Percentiles rank a stretch among this genome's conserved stretches.
Conservation (phyloP, 2,888 invertebrate genomes). For the Geophilus truncorum region DNA sequence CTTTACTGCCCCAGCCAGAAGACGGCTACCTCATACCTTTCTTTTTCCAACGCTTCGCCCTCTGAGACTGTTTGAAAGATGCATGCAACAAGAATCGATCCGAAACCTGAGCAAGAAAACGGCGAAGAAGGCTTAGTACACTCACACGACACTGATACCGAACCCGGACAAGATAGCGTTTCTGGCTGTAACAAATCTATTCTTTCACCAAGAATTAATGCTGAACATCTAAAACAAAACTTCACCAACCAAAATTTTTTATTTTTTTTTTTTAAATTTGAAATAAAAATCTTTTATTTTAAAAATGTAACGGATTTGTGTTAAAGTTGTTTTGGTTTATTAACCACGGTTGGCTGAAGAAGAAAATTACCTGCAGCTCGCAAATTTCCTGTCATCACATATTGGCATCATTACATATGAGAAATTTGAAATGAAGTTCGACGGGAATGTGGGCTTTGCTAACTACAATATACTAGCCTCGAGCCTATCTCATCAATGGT, state of each 20-base stretch:
- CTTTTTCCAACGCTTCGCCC: neutral
- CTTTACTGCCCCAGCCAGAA: neutral
- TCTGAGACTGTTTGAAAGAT: conserved; percentile 6
- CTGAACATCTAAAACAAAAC: neutral
- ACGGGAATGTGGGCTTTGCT: neutral
- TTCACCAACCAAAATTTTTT: neutral
- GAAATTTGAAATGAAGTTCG: neutral
- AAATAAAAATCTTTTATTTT: too few relatives aligned
- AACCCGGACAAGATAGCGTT: neutral
- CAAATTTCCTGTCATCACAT: neutral
- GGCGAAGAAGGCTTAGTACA: neutral
- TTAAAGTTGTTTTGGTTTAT: neutral
- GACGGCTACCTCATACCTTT: neutral
- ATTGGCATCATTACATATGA: neutral
- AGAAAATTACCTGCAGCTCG: neutral
- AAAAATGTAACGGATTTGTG: too few relatives aligned
- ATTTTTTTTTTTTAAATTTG: too few relatives aligned
- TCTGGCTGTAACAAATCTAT: neutral
- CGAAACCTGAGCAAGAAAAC: neutral
- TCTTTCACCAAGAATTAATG: conserved; percentile 1
- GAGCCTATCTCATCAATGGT: conserved; percentile 8
- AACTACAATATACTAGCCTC: neutral
- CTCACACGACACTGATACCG: conserved; percentile 9
- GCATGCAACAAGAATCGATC: conserved; percentile 20
- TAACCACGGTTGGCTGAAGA: neutral